phyloP scores from a whole-genome alignment of 2,113 vertebrate species.

The Percopsis transmontana region DNA sequence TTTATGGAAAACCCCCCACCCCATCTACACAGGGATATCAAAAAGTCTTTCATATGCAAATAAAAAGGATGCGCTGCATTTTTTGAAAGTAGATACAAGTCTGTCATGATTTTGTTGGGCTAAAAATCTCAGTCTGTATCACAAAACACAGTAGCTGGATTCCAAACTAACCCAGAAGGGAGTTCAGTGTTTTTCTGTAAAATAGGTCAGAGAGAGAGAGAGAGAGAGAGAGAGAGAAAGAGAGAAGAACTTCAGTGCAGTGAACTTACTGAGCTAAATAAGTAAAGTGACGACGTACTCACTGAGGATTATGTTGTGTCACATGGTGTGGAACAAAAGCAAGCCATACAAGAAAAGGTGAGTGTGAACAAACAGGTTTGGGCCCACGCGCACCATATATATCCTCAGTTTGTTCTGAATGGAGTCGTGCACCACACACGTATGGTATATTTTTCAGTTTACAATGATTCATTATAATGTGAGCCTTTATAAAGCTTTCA shows the following conservation, averaged over 20 bases:
- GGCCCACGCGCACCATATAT: too few relatives aligned
- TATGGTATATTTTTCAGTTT: too few relatives aligned
- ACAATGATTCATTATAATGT: too few relatives aligned
- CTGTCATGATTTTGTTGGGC: conserved; percentile 45
- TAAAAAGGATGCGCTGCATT: conserved; percentile 22
- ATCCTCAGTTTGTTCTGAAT: too few relatives aligned
- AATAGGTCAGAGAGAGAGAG: conserved; percentile 54
- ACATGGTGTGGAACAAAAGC: too few relatives aligned
- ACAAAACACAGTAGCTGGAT: conserved; percentile 36
- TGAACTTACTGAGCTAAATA: conserved; percentile 19
- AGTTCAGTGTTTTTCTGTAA: conserved; percentile 49
- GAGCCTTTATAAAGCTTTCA: not conserved
- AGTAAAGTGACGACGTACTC: conserved; percentile 16
- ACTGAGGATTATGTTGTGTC: too few relatives aligned
- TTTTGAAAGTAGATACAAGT: conserved; percentile 50
- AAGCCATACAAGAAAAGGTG: too few relatives aligned
- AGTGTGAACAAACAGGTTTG: too few relatives aligned
- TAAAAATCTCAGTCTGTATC: conserved; percentile 32
- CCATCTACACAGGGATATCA: conserved; percentile 32
- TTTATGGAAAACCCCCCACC: conserved; percentile 37
- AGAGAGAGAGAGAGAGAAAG: not conserved
- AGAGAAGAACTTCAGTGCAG: not conserved
- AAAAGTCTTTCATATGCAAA: conserved; percentile 58
- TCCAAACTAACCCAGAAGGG: conserved; percentile 43
- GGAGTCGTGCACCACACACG: too few relatives aligned